A percentile compares a stretch with the other conserved stretches of the same genome.
Conservation (phyloP, 2,888 invertebrate genomes). For the Dolichomitus sp. region DNA sequence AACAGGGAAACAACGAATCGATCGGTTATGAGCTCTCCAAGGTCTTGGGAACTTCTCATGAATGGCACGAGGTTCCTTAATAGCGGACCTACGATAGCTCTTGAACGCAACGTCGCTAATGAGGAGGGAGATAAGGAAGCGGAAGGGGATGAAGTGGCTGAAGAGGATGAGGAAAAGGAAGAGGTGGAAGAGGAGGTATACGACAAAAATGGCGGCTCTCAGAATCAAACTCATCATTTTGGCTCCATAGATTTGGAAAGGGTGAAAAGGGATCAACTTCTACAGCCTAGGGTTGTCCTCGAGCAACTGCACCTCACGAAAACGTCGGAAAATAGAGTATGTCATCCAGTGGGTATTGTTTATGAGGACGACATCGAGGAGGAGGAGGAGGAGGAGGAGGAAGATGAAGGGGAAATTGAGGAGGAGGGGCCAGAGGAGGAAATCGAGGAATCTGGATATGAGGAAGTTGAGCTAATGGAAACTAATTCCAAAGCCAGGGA, state of each 20-base stretch:
- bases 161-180: conserved; percentile 51
- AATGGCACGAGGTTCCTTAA: conserved; percentile 63
- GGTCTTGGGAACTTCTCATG: conserved; percentile 64
- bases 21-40: conserved; percentile 60
- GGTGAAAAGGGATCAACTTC: conserved; percentile 77
- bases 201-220: conserved; percentile 56
- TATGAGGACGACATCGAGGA: conserved; percentile 25
- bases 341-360: conserved; percentile 16
- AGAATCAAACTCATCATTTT: conserved; percentile 25
- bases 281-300: conserved; percentile 84
- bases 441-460: conserved; percentile 52
- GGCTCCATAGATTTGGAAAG: conserved; percentile 75
- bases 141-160: conserved; percentile 67
- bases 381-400: conserved; percentile 62
- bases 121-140: conserved; percentile 68
- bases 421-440: conserved; percentile 64
- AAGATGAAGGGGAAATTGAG: conserved; percentile 70
- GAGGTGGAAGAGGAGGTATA: conserved; percentile 57
- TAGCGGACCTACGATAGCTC: conserved; percentile 43
- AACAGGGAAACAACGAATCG: conserved; percentile 47
- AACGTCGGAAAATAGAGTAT: conserved; percentile 71
- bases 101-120: conserved; percentile 41
- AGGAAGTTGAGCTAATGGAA: conserved; percentile 46
- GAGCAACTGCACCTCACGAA: conserved; percentile 81
- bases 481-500: conserved; percentile 73